These are phyloP conservation scores for Synanthedon myopaeformis DNA, from an alignment of 2,888 invertebrate genomes.

Conservation along the genomic window DNA sequence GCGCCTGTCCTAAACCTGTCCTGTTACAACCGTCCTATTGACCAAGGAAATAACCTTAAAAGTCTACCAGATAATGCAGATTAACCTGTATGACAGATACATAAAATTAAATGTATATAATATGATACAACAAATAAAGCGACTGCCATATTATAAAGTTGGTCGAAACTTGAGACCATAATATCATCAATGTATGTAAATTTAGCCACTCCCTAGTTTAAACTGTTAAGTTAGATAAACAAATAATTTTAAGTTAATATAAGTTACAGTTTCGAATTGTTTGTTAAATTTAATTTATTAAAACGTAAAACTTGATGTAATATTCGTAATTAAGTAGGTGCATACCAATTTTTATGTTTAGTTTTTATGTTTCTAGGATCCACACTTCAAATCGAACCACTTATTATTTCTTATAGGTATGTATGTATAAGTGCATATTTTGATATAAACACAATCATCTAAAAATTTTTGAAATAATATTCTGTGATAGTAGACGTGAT, in stretches of 20 bases:
- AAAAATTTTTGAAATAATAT: constrained; percentile 55
- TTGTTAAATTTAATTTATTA: no score
- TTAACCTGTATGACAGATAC: neutral
- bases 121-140: no score
- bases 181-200: constrained; percentile 3
- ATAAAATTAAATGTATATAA: no score
- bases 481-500: constrained; percentile 70
- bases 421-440: neutral
- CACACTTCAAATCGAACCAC: no score
- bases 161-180: neutral
- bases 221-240: neutral
- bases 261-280: no score
- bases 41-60: constrained; percentile 17
- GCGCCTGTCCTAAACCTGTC: constrained; percentile 5
- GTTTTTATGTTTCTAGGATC: no score
- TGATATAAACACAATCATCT: constrained; percentile 8
- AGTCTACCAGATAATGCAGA: neutral
- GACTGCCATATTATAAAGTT: neutral
- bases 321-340: no score
- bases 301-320: no score
- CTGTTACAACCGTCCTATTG: constrained; percentile 36
- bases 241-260: no score
- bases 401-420: neutral
- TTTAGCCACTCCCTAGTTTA: neutral
- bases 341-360: no score